Evolutionary conservation across 2,888 invertebrate species (phyloP).

Genomic region (Oligia fasciuncula): DNA sequence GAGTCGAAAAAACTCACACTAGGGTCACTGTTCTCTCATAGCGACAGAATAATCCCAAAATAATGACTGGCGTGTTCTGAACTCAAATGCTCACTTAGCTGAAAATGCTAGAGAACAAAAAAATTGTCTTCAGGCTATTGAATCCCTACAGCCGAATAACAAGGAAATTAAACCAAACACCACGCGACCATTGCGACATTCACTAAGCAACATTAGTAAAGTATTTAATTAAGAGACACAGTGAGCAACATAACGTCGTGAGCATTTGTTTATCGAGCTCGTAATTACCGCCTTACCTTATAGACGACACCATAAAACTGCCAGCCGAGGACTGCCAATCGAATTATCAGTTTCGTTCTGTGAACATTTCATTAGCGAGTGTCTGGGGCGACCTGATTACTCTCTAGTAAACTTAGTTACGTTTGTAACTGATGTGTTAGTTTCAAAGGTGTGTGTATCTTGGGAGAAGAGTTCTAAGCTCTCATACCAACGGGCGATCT

Average conservation of each 20-base stretch:
- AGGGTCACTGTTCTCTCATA: neutral
- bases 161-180: slow-evolving; percentile 23
- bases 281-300: slow-evolving; percentile 72
- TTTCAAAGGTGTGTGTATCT: slow-evolving; percentile 17
- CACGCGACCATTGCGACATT: slow-evolving; percentile 13
- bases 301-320: slow-evolving; percentile 71
- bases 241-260: slow-evolving; percentile 44
- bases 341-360: slow-evolving; percentile 63
- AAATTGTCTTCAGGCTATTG: too few species aligned
- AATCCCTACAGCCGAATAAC: neutral
- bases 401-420: slow-evolving; percentile 33
- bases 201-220: slow-evolving; percentile 23
- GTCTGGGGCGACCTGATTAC: slow-evolving; percentile 38
- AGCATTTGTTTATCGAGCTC: slow-evolving; percentile 62
- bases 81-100: neutral
- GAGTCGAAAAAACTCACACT: too few species aligned
- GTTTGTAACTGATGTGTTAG: neutral
- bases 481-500: neutral
- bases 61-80: neutral
- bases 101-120: neutral
- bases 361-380: slow-evolving; percentile 60
- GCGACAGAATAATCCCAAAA: neutral
- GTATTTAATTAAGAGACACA: slow-evolving; percentile 56
- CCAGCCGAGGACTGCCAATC: slow-evolving; percentile 66
- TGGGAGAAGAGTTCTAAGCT: neutral